Evolutionary conservation across 2,797 vertebrate species (phyloP), one percentile per base, ranked within the genome.

Genomic region (Falco columbarius): DNA sequence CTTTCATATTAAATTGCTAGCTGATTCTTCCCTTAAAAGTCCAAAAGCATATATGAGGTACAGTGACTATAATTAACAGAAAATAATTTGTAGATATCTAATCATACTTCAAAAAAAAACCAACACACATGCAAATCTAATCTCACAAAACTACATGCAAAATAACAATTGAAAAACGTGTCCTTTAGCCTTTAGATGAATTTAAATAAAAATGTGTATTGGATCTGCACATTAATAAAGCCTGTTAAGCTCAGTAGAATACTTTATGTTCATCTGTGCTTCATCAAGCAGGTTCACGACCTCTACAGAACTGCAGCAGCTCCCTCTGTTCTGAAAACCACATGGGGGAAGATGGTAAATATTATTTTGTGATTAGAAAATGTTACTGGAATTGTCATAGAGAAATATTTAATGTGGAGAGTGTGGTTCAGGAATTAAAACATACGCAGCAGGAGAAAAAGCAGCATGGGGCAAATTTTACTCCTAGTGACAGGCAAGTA

Each of bases 361-460:
- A 97, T 95, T 96, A 97, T 98, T 98, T 98, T 98, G 96, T 97
- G 97, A 98, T 98, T 98, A 98, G 98, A 98, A 98, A 98, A 97
- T 96, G 96, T 97, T 98, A 97, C 97, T 96, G 96, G 96, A 97
- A 97, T 96, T 97, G 97, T 97, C 96, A 95, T 65, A 94, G 91
- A 97, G 93, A 98, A 98, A 98, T 96, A 95, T 88, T 92, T 81
- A 86, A 93, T 71, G 89, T 68, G 76, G 89, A 97, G 89, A 74
- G 89, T 89, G 82, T 59, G 79, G 88, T 91, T 96, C 94, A 91
- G 92, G 97, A 98, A 97, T 97, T 86, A 96, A 97, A 95, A 95
- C 79, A 93, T 67, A 77, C 77, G 81, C 94, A 96, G 95, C 89
- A 54, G 85, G 96, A 93, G 61, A 82, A 92, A 94, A 90, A 91